A percentile compares a stretch with the other conserved stretches of the same genome.
phyloP scores from a whole-genome alignment of 2,797 vertebrate species.

The Fratercula arctica region DNA sequence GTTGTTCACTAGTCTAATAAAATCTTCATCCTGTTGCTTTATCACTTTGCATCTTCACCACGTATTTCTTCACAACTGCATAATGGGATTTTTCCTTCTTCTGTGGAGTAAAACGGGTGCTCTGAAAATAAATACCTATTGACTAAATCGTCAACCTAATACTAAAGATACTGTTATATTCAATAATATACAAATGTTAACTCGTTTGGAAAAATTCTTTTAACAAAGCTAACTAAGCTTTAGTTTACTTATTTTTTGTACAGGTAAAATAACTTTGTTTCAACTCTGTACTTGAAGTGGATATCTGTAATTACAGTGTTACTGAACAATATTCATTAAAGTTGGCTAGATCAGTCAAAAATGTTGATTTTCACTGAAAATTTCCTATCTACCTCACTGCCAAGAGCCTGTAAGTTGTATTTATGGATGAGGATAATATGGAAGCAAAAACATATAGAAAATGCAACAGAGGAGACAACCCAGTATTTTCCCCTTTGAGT shows the following conservation, averaged over 20 bases:
- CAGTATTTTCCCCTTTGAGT: not conserved
- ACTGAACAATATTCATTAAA: not conserved
- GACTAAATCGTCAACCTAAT: not conserved
- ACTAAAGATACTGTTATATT: not conserved
- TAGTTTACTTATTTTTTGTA: not conserved
- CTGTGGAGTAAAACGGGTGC: not conserved
- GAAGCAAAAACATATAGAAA: not conserved
- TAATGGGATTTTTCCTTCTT: not conserved
- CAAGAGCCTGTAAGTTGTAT: not conserved
- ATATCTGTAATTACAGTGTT: not conserved
- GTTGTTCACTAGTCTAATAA: not conserved
- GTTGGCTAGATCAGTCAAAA: not conserved
- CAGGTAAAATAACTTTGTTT: not conserved
- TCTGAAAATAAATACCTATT: not conserved
- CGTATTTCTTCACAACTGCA: accelerated
- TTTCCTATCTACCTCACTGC: not conserved
- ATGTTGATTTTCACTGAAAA: not conserved
- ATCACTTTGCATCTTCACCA: not conserved
- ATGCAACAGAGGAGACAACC: not conserved
- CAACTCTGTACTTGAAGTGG: not conserved
- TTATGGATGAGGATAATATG: not conserved
- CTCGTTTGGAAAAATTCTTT: not conserved
- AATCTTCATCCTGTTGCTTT: not conserved
- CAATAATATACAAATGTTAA: not conserved
- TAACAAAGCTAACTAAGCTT: not conserved